phyloP scores from a whole-genome alignment of 2,888 invertebrate species.

The Lepas anatifera region DNA sequence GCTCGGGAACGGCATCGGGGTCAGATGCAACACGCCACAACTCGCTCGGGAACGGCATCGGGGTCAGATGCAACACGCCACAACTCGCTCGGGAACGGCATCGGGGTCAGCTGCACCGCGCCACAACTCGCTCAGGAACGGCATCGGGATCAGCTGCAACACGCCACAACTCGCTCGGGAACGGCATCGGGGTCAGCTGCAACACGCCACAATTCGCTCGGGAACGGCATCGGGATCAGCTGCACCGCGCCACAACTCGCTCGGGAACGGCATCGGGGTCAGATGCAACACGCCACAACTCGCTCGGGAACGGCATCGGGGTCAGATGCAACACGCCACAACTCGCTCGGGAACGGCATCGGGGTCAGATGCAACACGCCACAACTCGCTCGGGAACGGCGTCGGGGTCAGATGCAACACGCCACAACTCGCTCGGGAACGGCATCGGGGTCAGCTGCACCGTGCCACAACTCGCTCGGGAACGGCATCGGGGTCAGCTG shows the following conservation, averaged over 20 bases:
- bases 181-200: neutral
- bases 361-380: neutral
- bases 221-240: neutral
- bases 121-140: neutral
- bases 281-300: neutral
- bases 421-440: too few species aligned
- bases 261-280: neutral
- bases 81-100: neutral
- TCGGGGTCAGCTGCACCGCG: neutral
- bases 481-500: neutral
- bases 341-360: neutral
- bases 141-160: neutral
- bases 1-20: neutral
- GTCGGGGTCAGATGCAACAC: neutral
- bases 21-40: too few species aligned
- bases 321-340: neutral
- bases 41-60: neutral
- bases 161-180: neutral
- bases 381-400: too few species aligned
- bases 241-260: too few species aligned
- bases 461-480: neutral
- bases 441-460: neutral
- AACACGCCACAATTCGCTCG: too few species aligned
- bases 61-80: neutral
- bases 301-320: neutral